A percentile compares a stretch with the other conserved stretches of the same genome.
phyloP scores from a whole-genome alignment of 2,113 vertebrate genomes.

The Eira barbara region DNA sequence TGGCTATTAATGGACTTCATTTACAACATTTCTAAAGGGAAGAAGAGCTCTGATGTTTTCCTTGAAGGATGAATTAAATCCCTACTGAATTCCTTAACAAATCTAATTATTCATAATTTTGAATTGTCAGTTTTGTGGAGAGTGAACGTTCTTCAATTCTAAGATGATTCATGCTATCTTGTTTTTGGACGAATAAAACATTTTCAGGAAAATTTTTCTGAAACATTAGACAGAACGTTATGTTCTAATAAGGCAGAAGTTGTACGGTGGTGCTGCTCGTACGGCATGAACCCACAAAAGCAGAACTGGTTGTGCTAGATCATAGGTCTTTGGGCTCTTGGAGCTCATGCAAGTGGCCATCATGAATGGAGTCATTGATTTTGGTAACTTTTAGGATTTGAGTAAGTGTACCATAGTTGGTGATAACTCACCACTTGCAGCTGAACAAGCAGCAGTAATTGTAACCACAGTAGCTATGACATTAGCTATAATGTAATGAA shows the following conservation, averaged over 20 bases:
- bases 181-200: slow-evolving; percentile 76
- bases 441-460: background rate
- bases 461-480: background rate
- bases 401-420: background rate
- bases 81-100: slow-evolving; percentile 72
- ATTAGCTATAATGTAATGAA: background rate
- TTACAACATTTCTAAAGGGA: slow-evolving; percentile 64
- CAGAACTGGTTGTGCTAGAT: background rate
- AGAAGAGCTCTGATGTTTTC: slow-evolving; percentile 65
- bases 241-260: background rate
- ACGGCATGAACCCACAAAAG: background rate
- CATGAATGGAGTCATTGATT: background rate
- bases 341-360: background rate
- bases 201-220: slow-evolving; percentile 58
- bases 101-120: slow-evolving; percentile 75
- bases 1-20: background rate
- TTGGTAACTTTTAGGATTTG: background rate
- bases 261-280: background rate
- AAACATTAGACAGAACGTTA: slow-evolving; percentile 52
- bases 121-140: slow-evolving; percentile 67
- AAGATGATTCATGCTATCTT: slow-evolving; percentile 68
- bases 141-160: slow-evolving; percentile 69
- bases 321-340: background rate
- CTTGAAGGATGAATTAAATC: slow-evolving; percentile 73
- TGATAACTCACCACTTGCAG: background rate